Evolutionary conservation across 2,888 invertebrate species (phyloP).

Genomic region (Sarcophaga carnaria): DNA sequence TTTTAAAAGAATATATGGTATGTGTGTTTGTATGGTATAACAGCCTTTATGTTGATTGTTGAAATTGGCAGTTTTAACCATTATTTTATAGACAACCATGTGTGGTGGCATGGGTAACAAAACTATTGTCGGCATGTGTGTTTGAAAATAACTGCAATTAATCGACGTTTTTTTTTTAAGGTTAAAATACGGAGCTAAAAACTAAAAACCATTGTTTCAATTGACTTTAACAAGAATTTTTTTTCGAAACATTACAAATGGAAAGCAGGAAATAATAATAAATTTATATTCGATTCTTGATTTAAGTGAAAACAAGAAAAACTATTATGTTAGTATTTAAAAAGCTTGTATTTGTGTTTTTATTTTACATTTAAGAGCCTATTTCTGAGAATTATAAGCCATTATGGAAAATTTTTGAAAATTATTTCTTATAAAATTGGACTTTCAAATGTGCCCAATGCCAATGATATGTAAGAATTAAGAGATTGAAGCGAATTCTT

Average conservation of each 20-base stretch:
- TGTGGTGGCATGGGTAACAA: not conserved
- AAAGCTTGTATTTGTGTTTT: no score
- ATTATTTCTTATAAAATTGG: no score
- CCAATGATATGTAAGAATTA: no score
- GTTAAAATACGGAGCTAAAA: not conserved
- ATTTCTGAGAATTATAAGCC: no score
- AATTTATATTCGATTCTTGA: no score
- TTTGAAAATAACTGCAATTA: constrained; percentile 45
- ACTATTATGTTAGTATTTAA: no score
- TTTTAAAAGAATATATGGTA: not conserved
- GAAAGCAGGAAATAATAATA: no score
- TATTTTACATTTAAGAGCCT: no score
- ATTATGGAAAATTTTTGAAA: no score
- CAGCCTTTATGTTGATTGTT: constrained; percentile 43
- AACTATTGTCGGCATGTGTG: not conserved
- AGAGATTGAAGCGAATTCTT: no score
- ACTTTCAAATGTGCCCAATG: no score
- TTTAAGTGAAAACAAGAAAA: no score
- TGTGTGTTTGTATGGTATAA: not conserved
- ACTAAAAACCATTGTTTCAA: constrained; percentile 19
- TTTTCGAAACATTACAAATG: not conserved
- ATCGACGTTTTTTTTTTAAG: constrained; percentile 28
- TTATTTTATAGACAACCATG: constrained; percentile 49
- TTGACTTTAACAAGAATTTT: constrained; percentile 14
- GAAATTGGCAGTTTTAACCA: constrained; percentile 58